A percentile compares a stretch with the other conserved stretches of the same genome.
phyloP scores from a whole-genome alignment of 2,797 vertebrate species.

The Clarias laeviceps region DNA sequence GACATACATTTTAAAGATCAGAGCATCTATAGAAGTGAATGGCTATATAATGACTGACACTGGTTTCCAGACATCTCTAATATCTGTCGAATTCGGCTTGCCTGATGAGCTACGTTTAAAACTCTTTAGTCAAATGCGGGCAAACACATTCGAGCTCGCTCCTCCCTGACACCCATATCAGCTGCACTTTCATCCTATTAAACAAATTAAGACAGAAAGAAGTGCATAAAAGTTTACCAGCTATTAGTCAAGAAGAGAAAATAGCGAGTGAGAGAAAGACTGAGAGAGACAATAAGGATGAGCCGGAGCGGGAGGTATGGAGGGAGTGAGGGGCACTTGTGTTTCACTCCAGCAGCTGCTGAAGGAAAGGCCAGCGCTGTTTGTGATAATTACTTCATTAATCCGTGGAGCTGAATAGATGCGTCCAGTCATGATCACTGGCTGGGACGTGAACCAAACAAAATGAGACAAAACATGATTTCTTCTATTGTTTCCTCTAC shows the following conservation, averaged over 20 bases:
- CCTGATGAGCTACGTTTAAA: constrained; percentile 44
- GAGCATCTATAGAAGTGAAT: background rate
- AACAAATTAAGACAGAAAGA: background rate
- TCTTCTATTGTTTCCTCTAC: background rate
- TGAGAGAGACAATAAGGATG: background rate
- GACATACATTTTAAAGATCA: background rate
- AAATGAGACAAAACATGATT: constrained; percentile 5
- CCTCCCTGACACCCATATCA: constrained; percentile 15
- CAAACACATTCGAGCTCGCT: constrained; percentile 46
- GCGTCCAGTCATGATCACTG: background rate
- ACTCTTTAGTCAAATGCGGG: constrained; percentile 43
- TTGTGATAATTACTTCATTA: constrained; percentile 41
- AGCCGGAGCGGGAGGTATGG: background rate
- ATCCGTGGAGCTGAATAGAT: constrained; percentile 20
- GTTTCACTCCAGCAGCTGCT: constrained; percentile 29
- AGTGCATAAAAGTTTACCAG: constrained; percentile 1
- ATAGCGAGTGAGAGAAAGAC: background rate
- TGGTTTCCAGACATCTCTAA: constrained; percentile 33
- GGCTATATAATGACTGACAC: background rate
- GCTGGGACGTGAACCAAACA: constrained; percentile 23
- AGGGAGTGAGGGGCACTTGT: constrained; percentile 7
- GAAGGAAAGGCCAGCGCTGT: constrained; percentile 26
- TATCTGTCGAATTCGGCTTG: constrained; percentile 19
- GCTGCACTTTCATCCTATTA: constrained; percentile 8
- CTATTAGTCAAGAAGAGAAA: constrained; percentile 7